phyloP scores from a whole-genome alignment of 2,113 vertebrate genomes.

The Cisticola juncidis region DNA sequence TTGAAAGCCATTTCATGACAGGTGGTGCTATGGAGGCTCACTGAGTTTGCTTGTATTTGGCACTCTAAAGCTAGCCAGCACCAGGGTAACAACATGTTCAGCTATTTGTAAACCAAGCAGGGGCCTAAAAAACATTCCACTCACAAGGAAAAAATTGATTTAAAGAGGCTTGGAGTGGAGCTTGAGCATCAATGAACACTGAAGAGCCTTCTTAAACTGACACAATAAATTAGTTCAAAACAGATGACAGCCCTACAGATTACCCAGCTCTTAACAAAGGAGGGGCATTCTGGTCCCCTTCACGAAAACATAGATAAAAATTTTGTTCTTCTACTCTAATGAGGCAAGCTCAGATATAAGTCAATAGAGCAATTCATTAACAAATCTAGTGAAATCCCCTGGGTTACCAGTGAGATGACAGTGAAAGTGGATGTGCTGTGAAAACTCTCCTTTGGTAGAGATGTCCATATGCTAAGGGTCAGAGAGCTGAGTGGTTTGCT shows the following conservation, averaged over 20 bases:
- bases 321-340: constrained; percentile 92
- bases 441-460: constrained; percentile 89
- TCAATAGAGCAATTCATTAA: constrained; percentile 99
- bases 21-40: constrained; percentile 81
- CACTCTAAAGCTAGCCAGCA: constrained; percentile 76
- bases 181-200: constrained; percentile 80
- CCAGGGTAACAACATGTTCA: constrained; percentile 85
- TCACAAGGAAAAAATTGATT: constrained; percentile 84
- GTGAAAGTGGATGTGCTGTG: constrained; percentile 80
- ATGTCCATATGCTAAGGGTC: constrained; percentile 96
- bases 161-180: constrained; percentile 80
- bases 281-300: constrained; percentile 76
- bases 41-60: constrained; percentile 77
- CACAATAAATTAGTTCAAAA: constrained; percentile 90
- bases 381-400: constrained; percentile 95
- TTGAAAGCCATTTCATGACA: constrained; percentile 74
- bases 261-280: constrained; percentile 87
- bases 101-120: constrained; percentile 92
- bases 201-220: constrained; percentile 87
- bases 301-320: constrained; percentile 79
- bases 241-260: constrained; percentile 87
- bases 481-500: constrained; percentile 87
- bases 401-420: constrained; percentile 84
- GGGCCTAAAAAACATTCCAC: constrained; percentile 84
- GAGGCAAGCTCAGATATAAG: constrained; percentile 94